Percentiles rank a stretch among this genome's conserved stretches.
phyloP scores from a whole-genome alignment of 2,113 vertebrate species.

The Megalops atlanticus region DNA sequence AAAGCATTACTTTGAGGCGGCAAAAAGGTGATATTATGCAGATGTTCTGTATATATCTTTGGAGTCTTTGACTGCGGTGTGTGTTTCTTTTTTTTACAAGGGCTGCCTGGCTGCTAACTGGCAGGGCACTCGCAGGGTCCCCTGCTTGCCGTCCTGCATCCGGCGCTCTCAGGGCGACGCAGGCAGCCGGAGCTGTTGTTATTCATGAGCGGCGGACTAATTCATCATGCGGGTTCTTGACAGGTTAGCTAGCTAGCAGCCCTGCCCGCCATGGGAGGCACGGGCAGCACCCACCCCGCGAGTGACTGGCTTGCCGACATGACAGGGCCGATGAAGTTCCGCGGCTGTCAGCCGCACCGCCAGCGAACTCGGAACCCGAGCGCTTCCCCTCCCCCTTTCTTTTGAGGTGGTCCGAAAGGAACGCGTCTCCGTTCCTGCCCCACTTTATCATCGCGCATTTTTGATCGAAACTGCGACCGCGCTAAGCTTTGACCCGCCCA shows the following conservation, averaged over 20 bases:
- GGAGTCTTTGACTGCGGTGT: too few relatives aligned
- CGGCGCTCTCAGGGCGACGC: not conserved
- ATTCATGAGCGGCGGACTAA: slow-evolving; percentile 5
- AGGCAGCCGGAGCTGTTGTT: not conserved
- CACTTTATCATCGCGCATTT: not conserved
- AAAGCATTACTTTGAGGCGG: too few relatives aligned
- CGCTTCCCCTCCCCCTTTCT: not conserved
- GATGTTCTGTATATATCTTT: too few relatives aligned
- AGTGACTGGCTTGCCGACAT: not conserved
- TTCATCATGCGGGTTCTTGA: not conserved
- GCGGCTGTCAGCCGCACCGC: not conserved
- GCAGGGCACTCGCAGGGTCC: not conserved
- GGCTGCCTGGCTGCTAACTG: not conserved
- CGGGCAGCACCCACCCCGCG: not conserved
- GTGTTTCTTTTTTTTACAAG: too few relatives aligned
- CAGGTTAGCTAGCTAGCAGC: not conserved
- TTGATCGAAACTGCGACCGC: not conserved
- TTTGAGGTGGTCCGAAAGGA: not conserved
- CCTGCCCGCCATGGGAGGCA: not conserved
- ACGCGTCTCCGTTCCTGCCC: not conserved
- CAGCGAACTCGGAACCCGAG: not conserved
- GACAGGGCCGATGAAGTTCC: slow-evolving; percentile 1
- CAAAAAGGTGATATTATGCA: too few relatives aligned
- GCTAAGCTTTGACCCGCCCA: not conserved
- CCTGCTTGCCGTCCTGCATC: not conserved